Percentiles rank a stretch among this genome's conserved stretches.
phyloP scores from a whole-genome alignment of 2,888 invertebrate genomes.

The Drosophila suboccidentalis region DNA sequence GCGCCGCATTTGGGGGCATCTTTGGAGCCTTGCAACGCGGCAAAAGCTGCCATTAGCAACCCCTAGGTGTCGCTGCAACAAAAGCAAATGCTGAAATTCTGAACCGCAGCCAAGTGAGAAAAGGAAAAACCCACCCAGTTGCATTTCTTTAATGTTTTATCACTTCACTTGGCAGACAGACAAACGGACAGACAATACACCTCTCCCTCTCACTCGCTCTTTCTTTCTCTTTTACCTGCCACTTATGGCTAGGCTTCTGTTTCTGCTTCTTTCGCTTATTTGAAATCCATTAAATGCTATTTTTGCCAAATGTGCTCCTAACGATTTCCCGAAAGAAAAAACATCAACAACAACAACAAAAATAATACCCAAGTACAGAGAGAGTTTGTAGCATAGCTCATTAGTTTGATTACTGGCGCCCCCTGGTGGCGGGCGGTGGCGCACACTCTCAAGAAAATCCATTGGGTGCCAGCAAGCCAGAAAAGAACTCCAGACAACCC shows the following conservation, averaged over 20 bases:
- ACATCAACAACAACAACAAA: constrained; percentile 9
- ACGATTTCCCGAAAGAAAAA: constrained; percentile 18
- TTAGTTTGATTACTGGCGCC: constrained; percentile 79
- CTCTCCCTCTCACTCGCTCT: not conserved
- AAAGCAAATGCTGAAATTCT: not conserved
- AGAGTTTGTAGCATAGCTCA: constrained; percentile 53
- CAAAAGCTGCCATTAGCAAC: constrained; percentile 67
- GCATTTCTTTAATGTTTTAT: constrained; percentile 75
- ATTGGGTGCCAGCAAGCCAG: constrained; percentile 32
- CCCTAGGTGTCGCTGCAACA: constrained; percentile 62
- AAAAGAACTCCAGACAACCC: constrained; percentile 14
- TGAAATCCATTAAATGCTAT: constrained; percentile 85
- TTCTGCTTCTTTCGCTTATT: constrained; percentile 46
- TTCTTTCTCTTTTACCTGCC: constrained; percentile 41
- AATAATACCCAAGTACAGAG: constrained; percentile 18
- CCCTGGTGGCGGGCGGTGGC: constrained; percentile 42
- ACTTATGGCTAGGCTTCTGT: constrained; percentile 35
- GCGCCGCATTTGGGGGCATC: constrained; percentile 28
- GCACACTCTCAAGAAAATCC: constrained; percentile 7
- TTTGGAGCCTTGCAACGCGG: constrained; percentile 26
- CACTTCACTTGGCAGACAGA: constrained; percentile 67
- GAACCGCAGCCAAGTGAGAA: constrained; percentile 5
- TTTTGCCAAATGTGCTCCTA: constrained; percentile 71
- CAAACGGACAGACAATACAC: constrained; percentile 21
- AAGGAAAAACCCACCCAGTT: constrained; percentile 26